Percentiles rank a stretch among this genome's conserved stretches.
Conservation (phyloP, 2,797 vertebrate species). For the Aphelocoma californica region DNA sequence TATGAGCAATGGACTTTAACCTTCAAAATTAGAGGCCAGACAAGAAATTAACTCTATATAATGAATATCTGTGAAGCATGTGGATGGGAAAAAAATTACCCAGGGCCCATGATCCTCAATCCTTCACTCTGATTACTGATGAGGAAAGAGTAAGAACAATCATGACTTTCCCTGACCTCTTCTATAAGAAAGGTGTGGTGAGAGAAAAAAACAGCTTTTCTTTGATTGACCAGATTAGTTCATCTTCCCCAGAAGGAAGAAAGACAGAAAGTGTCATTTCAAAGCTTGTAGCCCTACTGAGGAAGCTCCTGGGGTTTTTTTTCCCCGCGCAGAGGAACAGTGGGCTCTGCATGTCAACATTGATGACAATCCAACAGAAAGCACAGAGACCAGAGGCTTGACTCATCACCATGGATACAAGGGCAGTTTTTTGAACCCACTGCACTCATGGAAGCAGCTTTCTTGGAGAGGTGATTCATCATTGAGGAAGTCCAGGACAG, state of each 20-base stretch:
- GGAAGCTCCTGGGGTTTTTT: not conserved
- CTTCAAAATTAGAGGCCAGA: not conserved
- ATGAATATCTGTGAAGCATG: not conserved
- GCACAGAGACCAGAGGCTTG: not conserved
- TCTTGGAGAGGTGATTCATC: slow-evolving; percentile 17
- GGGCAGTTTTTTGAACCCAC: not conserved
- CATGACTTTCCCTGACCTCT: not conserved
- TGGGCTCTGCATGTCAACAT: not conserved
- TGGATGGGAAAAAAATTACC: not conserved
- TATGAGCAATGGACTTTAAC: not conserved
- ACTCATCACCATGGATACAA: not conserved
- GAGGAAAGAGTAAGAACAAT: not conserved
- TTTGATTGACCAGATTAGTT: not conserved
- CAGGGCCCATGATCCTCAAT: not conserved
- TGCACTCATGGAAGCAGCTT: not conserved
- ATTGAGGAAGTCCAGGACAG: not conserved
- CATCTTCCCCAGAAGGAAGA: not conserved
- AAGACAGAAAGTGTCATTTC: not conserved
- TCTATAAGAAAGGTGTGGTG: not conserved
- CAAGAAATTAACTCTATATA: not conserved
- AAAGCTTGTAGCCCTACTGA: not conserved
- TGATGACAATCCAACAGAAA: not conserved
- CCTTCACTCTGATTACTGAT: not conserved
- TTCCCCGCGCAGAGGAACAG: not conserved
- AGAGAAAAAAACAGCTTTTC: not conserved